Percentiles rank a stretch among this genome's conserved stretches.
Conservation (phyloP, 2,888 invertebrate species). For the Monoplex corrugatus region DNA sequence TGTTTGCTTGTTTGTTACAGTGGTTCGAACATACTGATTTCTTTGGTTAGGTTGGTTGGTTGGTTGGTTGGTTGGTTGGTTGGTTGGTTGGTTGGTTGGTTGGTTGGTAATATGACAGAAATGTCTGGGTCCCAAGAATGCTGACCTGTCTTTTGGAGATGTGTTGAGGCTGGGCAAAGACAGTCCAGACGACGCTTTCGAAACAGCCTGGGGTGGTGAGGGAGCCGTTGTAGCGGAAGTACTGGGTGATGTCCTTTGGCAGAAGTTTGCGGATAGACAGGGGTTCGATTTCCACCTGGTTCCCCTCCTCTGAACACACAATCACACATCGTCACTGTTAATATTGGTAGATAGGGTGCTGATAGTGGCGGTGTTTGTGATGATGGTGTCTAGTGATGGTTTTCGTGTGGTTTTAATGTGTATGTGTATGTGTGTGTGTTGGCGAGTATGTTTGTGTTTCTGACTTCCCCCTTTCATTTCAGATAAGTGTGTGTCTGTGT, state of each 20-base stretch:
- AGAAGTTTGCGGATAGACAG: constrained; percentile 69
- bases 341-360: neutral
- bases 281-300: constrained; percentile 65
- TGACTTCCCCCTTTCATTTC: no score
- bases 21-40: no score
- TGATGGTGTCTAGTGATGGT: no score
- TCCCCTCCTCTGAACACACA: constrained; percentile 60
- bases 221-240: constrained; percentile 77
- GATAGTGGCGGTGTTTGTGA: neutral
- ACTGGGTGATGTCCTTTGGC: constrained; percentile 68
- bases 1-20: no score
- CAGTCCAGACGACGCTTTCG: constrained; percentile 78
- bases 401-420: no score
- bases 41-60: no score
- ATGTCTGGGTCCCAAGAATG: no score
- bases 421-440: no score
- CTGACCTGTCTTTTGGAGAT: constrained; percentile 75
- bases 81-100: no score
- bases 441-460: no score
- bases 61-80: no score
- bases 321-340: neutral
- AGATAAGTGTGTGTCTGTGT: neutral
- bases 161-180: constrained; percentile 72
- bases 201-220: constrained; percentile 78
- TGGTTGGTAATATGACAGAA: no score